phyloP scores from a whole-genome alignment of 2,113 vertebrate species.

The Blennius ocellaris region DNA sequence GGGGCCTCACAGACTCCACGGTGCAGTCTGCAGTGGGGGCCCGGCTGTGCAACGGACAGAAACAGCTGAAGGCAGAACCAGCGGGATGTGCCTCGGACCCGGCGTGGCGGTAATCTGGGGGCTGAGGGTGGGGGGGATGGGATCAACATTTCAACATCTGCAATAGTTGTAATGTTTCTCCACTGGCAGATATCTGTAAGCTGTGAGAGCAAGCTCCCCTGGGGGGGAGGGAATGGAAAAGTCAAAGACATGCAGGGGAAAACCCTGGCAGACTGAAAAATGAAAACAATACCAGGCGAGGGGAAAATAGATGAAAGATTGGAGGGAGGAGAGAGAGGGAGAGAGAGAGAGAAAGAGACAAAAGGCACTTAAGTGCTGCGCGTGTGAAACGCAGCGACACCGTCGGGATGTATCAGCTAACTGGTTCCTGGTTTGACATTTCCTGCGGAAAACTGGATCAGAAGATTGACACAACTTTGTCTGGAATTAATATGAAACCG shows the following conservation, averaged over 20 bases:
- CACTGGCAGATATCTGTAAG: slow-evolving; percentile 79
- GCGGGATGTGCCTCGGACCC: slow-evolving; percentile 69
- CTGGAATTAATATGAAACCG: too few species aligned
- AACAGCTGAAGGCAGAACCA: slow-evolving; percentile 75
- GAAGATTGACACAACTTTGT: too few species aligned
- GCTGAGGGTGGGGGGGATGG: slow-evolving; percentile 76
- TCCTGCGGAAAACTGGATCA: too few species aligned
- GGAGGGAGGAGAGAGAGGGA: slow-evolving; percentile 53
- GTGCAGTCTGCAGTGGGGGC: slow-evolving; percentile 15
- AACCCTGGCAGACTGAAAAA: slow-evolving; percentile 81
- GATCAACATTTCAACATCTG: slow-evolving; percentile 88
- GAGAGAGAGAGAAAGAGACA: slow-evolving; percentile 56
- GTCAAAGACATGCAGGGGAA: slow-evolving; percentile 80
- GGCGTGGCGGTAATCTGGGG: slow-evolving; percentile 75
- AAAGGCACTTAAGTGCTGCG: slow-evolving; percentile 49
- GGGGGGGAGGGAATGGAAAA: slow-evolving; percentile 76
- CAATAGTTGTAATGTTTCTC: slow-evolving; percentile 85
- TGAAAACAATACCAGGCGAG: slow-evolving; percentile 80
- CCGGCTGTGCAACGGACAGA: slow-evolving; percentile 65
- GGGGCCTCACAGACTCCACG: slow-evolving; percentile 57
- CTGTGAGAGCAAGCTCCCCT: slow-evolving; percentile 76
- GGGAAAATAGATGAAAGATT: slow-evolving; percentile 76
- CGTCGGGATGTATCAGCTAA: slow-evolving; percentile 9
- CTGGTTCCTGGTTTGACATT: too few species aligned
- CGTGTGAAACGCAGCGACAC: slow-evolving; percentile 61